Evolutionary conservation across 2,113 vertebrate genomes (phyloP).

Genomic region (Apteryx owenii): DNA sequence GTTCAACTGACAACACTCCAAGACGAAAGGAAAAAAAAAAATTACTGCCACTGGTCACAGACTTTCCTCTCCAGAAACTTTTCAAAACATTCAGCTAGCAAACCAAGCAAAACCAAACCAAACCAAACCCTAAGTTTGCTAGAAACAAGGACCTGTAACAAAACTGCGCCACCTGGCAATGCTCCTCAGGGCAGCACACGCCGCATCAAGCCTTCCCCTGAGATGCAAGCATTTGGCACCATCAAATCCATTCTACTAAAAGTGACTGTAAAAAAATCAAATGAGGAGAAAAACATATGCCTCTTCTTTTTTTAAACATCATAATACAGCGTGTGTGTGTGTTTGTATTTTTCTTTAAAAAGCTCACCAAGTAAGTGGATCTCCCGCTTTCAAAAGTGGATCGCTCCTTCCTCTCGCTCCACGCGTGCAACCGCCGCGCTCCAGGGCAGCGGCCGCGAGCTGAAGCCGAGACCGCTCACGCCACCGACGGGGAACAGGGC

Average conservation of each 20-base stretch:
- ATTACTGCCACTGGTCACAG: neutral
- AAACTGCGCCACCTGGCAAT: neutral
- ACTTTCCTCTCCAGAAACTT: neutral
- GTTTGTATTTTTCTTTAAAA: too few species aligned
- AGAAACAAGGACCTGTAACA: neutral
- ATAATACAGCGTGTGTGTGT: neutral
- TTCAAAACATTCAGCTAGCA: neutral
- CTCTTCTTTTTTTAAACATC: neutral
- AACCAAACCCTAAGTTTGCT: neutral
- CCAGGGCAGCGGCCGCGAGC: neutral
- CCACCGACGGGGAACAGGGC: neutral
- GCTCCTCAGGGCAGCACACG: neutral
- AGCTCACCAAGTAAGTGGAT: too few species aligned
- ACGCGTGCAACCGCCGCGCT: too few species aligned
- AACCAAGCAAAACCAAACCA: neutral
- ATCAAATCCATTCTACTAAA: neutral
- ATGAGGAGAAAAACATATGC: fast-evolving
- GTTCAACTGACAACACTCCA: neutral
- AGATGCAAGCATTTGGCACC: neutral
- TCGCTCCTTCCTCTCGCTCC: too few species aligned
- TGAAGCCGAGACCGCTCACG: neutral
- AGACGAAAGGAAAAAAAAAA: neutral
- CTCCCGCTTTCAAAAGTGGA: too few species aligned
- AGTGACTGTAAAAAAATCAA: neutral
- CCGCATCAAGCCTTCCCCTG: neutral